phyloP scores from a whole-genome alignment of 2,797 vertebrate species.

The Hyperoplus immaculatus region DNA sequence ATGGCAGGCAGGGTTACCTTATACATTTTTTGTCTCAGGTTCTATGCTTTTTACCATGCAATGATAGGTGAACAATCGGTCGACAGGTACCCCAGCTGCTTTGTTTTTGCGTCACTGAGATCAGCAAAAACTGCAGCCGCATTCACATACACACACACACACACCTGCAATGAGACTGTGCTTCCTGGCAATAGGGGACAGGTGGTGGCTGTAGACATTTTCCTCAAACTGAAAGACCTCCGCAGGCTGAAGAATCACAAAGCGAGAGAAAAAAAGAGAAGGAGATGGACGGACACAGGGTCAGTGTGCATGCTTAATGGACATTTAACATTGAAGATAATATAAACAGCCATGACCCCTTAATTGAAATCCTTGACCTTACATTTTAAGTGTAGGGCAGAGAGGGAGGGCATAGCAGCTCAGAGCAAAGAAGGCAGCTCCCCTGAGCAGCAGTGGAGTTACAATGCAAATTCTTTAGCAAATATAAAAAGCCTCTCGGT shows the following conservation, averaged over 20 bases:
- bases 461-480: constrained; percentile 80
- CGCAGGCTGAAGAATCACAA: constrained; percentile 84
- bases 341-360: constrained; percentile 15
- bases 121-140: constrained; percentile 3
- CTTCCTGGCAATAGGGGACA: constrained; percentile 94
- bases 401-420: constrained; percentile 29
- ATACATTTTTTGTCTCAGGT: constrained; percentile 2
- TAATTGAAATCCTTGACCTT: neutral
- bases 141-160: constrained; percentile 43
- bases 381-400: constrained; percentile 4
- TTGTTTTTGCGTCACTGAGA: neutral
- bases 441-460: constrained; percentile 55
- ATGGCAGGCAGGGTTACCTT: constrained; percentile 8
- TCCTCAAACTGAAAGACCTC: constrained; percentile 94
- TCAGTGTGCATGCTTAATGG: constrained; percentile 8
- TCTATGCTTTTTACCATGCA: constrained; percentile 7
- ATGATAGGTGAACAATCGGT: neutral
- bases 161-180: constrained; percentile 97
- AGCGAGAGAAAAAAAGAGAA: constrained; percentile 2
- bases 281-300: neutral
- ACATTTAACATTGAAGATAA: constrained; percentile 14
- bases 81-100: neutral
- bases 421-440: constrained; percentile 49
- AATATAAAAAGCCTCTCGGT: constrained; percentile 72
- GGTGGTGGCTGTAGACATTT: constrained; percentile 95